Evolutionary conservation across 2,888 invertebrate genomes (phyloP).

Genomic region (Tinea semifulvella): DNA sequence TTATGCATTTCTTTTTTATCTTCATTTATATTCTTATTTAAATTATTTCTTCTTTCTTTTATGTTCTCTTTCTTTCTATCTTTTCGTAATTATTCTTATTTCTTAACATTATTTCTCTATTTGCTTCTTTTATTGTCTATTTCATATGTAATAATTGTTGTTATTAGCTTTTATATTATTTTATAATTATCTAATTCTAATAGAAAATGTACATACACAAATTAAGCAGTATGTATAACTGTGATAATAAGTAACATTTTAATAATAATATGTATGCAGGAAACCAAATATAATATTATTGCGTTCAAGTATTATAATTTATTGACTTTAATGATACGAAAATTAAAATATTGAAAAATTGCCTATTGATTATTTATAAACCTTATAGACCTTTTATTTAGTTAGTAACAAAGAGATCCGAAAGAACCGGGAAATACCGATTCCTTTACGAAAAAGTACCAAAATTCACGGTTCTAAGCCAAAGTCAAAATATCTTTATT

Average conservation of each 20-base stretch:
- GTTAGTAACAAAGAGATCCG: no score
- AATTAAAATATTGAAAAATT: no score
- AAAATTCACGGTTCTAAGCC: no score
- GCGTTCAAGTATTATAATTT: constrained; percentile 1
- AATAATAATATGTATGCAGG: constrained; percentile 12
- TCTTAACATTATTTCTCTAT: constrained; percentile 19
- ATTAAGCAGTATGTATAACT: constrained; percentile 47
- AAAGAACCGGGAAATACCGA: no score
- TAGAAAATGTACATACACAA: constrained; percentile 15
- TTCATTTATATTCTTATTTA: constrained; percentile 19
- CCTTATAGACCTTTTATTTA: no score
- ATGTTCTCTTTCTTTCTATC: constrained; percentile 13
- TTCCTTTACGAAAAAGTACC: no score
- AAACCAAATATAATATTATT: constrained; percentile 17
- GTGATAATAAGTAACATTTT: constrained; percentile 33
- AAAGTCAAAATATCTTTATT: no score
- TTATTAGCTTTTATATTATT: constrained; percentile 12
- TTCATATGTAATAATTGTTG: constrained; percentile 15
- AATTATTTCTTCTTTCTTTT: constrained; percentile 27
- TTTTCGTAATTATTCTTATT: constrained; percentile 20
- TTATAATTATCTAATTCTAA: constrained; percentile 15
- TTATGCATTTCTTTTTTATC: constrained; percentile 8
- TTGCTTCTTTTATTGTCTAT: constrained; percentile 23
- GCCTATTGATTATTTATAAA: no score
- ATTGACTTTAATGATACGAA: not conserved